Percentiles rank a stretch among this genome's conserved stretches.
Conservation (phyloP, 1,140 invertebrate genomes). For the Penaeus vannamei region DNA sequence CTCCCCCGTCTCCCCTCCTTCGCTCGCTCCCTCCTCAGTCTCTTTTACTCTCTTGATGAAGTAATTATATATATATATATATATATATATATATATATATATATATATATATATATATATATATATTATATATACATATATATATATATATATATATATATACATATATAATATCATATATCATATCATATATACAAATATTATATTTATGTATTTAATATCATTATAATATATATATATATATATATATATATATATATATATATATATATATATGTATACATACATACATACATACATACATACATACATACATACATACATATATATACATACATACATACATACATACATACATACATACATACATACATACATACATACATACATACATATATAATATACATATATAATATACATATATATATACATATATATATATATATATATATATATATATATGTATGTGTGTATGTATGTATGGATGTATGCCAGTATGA, state of each 20-base stretch:
- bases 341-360: background rate
- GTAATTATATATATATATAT: background rate
- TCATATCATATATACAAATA: background rate
- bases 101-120: no score
- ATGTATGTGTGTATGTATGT: no score
- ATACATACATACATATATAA: no score
- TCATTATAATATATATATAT: constrained; percentile 1
- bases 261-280: constrained; percentile 2
- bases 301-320: background rate
- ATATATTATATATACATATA: no score
- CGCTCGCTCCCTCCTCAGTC: no score
- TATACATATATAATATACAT: background rate
- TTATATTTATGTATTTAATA: no score
- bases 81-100: background rate
- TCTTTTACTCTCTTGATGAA: no score
- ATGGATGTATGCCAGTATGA: no score
- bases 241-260: constrained; percentile 16
- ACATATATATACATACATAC: background rate
- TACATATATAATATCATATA: background rate
- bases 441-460: background rate
- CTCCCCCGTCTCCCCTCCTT: no score
- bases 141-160: no score
- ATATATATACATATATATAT: background rate
- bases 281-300: background rate
- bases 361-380: no score